Percentiles rank a stretch among this genome's conserved stretches.
Evolutionary conservation across 2,113 vertebrate species (phyloP).

Genomic region (Corynorhinus townsendii): DNA sequence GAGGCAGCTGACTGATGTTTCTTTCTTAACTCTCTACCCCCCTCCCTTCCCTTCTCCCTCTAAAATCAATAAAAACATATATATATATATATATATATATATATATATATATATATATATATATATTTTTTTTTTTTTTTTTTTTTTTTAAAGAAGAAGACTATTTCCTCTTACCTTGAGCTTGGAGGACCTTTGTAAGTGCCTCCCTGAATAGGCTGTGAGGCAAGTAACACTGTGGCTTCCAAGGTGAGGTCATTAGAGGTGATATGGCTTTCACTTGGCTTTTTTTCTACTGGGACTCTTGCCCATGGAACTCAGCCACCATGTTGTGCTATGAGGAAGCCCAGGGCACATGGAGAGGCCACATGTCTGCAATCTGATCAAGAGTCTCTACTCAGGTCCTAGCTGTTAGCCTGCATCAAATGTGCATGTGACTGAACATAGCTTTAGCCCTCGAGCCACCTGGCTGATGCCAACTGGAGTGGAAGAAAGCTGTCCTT

Average conservation of each 20-base stretch:
- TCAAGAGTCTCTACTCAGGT: neutral
- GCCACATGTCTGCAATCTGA: neutral
- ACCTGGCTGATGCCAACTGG: neutral
- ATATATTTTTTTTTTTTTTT: too few species aligned
- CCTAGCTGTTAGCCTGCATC: neutral
- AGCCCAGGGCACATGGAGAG: neutral
- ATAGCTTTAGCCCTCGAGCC: neutral
- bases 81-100: too few species aligned
- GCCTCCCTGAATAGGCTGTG: neutral
- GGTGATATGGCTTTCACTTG: neutral
- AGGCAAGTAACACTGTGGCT: neutral
- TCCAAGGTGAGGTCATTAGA: neutral
- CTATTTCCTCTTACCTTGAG: neutral
- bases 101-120: too few species aligned
- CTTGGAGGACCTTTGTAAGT: neutral
- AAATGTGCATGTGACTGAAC: neutral
- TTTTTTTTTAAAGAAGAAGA: too few species aligned
- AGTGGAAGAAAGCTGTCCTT: neutral
- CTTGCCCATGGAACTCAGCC: neutral
- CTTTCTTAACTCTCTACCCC: too few species aligned
- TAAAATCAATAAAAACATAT: too few species aligned
- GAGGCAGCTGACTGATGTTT: too few species aligned
- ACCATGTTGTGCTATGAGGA: neutral
- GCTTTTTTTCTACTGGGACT: neutral
- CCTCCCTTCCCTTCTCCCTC: too few species aligned